Conservation (phyloP, 1,140 invertebrate genomes). For the Hyposmocoma kahamanoa region DNA sequence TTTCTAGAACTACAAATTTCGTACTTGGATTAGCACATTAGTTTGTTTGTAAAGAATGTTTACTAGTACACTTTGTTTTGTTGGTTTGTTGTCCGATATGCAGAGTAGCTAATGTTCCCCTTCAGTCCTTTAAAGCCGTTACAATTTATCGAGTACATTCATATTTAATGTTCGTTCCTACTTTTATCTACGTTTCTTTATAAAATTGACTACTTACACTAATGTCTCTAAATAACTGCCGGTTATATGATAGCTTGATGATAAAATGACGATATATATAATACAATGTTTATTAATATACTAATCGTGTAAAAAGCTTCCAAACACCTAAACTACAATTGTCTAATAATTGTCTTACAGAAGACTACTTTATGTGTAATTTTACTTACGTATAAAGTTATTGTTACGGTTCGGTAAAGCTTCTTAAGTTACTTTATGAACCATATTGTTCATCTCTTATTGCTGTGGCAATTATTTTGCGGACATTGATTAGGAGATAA, state of each 20-base stretch:
- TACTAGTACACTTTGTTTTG: too few species aligned
- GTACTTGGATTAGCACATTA: too few species aligned
- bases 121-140: too few species aligned
- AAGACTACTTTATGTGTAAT: constrained; percentile 18
- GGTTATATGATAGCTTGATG: constrained; percentile 38
- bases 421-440: too few species aligned
- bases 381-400: constrained; percentile 63
- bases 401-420: constrained; percentile 65
- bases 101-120: too few species aligned
- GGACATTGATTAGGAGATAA: too few species aligned
- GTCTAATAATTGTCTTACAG: constrained; percentile 31
- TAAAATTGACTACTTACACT: constrained; percentile 46
- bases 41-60: too few species aligned
- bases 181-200: constrained; percentile 12
- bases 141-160: not conserved
- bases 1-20: too few species aligned
- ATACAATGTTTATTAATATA: constrained; percentile 47
- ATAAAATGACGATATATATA: constrained; percentile 52
- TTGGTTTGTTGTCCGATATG: too few species aligned
- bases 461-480: too few species aligned
- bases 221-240: constrained; percentile 29
- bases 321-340: constrained; percentile 60
- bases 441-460: too few species aligned
- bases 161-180: not conserved
- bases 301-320: constrained; percentile 68